Evolutionary conservation across 23 tunicate species (phyloP), one percentile per base, ranked within the genome.

Genomic region (Halocynthia aurantium): DNA sequence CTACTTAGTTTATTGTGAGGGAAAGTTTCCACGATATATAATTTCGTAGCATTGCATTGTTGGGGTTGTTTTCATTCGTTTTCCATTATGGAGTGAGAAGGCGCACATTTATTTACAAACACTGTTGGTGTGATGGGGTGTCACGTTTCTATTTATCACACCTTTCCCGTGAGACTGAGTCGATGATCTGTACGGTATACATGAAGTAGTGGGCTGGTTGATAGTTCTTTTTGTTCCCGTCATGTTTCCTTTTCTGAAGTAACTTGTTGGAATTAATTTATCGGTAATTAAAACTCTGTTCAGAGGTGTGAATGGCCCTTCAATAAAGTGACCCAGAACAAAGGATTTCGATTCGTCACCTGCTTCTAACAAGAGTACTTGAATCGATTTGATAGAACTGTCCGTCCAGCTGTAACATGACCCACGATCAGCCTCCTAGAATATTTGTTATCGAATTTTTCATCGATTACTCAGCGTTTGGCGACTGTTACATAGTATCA

Each of bases 271-370:
- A 31, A 31, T 31, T 31, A 40, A 8, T 20, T 65, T 65, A 20
- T 65, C 70, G 10, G 31, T 65, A 65, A 65, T 65, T 65, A 10
- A 65, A 65, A 0, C 19, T 65, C 31, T 65, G 70, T 65, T 49
- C 9, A 9, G 70, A 65, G 70, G 70, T 65, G 70, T 15, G 70
- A 65, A 65, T 65, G 70, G 19, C 70, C 19, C 70, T 65, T 15
- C 17, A 65, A 65, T 49, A 65, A 65, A 65, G 70, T 65, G 6
- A 20, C 19, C 19, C 10, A 40, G 70, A 65, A 65, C 70, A 65
- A 65, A 65, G 17, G 70, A 15, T 1, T 10, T 65, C 70, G 6
- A 49, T 65, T 65, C 70, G 70, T 65, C 70, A 65, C 70, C 70
- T 65, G 70, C 31, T 65, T 65, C 44, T 65, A 40, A 65, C 70